Evolutionary conservation across 2,113 vertebrate species (phyloP), one percentile per base, ranked within the genome.

Genomic region (Mobula hypostoma): DNA sequence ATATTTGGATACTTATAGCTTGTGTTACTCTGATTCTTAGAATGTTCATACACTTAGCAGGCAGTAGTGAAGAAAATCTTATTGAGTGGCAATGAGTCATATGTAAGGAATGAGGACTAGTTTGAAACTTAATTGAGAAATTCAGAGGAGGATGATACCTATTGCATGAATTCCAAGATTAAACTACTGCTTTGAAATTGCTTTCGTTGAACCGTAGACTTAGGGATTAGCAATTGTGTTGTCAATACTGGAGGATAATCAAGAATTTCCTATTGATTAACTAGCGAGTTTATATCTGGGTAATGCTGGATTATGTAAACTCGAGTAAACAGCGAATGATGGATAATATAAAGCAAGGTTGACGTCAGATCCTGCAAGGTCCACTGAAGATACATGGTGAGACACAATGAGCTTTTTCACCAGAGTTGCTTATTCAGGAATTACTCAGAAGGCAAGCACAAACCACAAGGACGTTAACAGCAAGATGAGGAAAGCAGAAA

Each of bases 141-240:
- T 88, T 85, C 82, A 61, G 58, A 63, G 27, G 58, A 87, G 56
- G 27, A n/a, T 88, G 27, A 63, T 83, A 88, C 61, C 58, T 17
- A 1, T 63, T 63, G 61, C 27, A 56, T 63, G 61, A 63, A 61
- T 88, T 88, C 83, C 56, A 63, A 61, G 83, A 88, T 88, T 88
- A 88, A 88, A 63, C 58, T 63, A 63, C 83, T 61, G 58, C 27
- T n/a, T n/a, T 88, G 83, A 88, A 63, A 88, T 88, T 88, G 83
- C 58, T 88, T 88, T 88, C 58, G 21, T 88, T 88, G 24, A 88
- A 88, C 83, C 83, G 15, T n/a, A 63, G 58, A 88, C 27, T 56
- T 29, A 85, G 24, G 82, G 48, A 85, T 82, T 40, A 82, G 40
- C 79, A 83, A 83, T 63, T 32, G 83, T 58, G 61, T 32, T 36